Conservation (phyloP, 2,113 vertebrate genomes). For the Dicrurus megarhynchus region DNA sequence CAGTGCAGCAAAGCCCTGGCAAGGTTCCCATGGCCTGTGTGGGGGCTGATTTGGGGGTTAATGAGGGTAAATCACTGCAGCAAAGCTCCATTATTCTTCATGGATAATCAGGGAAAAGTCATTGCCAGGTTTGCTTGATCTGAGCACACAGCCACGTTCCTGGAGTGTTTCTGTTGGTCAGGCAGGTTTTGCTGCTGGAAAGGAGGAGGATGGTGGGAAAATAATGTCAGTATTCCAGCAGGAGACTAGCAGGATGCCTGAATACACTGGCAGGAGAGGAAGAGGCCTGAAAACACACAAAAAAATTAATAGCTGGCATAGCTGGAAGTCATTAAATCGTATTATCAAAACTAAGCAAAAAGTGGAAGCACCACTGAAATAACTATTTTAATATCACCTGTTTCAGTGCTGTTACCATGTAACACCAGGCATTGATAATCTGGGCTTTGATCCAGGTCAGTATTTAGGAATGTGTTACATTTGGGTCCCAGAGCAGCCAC, state of each 20-base stretch:
- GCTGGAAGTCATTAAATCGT: neutral
- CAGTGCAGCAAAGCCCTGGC: neutral
- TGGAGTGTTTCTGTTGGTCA: neutral
- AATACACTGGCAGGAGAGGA: neutral
- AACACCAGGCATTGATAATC: neutral
- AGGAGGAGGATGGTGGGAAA: neutral
- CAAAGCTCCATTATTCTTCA: fast-evolving
- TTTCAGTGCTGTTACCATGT: neutral
- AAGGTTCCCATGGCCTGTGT: neutral
- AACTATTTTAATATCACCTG: neutral
- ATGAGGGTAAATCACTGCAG: neutral
- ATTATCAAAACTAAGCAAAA: neutral
- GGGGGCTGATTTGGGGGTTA: neutral
- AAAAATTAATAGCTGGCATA: neutral
- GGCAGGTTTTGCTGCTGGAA: neutral
- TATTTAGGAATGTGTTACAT: neutral
- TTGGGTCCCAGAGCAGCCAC: neutral
- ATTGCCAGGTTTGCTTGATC: neutral
- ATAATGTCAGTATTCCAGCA: neutral
- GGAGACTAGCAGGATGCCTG: neutral
- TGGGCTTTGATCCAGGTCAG: neutral
- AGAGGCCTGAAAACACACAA: neutral
- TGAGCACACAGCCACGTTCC: fast-evolving
- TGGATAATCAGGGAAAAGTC: neutral
- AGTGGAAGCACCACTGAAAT: neutral